Percentiles rank a stretch among this genome's conserved stretches.
phyloP scores from a whole-genome alignment of 2,797 vertebrate species.

The Leptodactylus fallax region DNA sequence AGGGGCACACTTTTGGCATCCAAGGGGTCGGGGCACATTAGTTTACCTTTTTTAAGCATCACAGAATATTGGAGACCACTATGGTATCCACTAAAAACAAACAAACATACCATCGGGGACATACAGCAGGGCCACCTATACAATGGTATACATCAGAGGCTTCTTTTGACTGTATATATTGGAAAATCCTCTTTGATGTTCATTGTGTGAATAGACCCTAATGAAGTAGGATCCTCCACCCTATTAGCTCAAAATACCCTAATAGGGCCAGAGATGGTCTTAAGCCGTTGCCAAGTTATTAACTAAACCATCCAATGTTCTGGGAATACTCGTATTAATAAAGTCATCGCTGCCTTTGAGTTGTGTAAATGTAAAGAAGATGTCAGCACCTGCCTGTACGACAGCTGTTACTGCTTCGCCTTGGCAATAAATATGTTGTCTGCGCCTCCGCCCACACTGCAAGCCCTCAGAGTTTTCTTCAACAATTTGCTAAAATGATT shows the following conservation, averaged over 20 bases:
- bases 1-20: no score
- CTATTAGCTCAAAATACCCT: background rate
- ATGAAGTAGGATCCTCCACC: no score
- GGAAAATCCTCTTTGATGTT: no score
- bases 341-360: background rate
- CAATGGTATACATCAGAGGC: no score
- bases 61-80: no score
- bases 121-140: no score
- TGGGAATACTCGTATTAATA: constrained; percentile 19
- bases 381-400: constrained; percentile 76
- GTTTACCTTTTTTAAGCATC: no score
- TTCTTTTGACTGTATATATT: no score
- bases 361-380: constrained; percentile 68
- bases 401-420: constrained; percentile 69
- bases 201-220: no score
- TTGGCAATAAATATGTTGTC: constrained; percentile 70
- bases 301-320: constrained; percentile 8
- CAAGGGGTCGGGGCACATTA: no score
- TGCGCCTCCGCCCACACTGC: constrained; percentile 77
- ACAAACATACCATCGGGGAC: no score
- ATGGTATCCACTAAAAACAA: no score
- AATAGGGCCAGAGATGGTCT: background rate
- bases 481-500: constrained; percentile 71
- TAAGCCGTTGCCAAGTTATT: background rate
- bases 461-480: constrained; percentile 69